A percentile compares a stretch with the other conserved stretches of the same genome.
Conservation (phyloP, 2,888 invertebrate genomes). For the Cataglyphis albicans region DNA sequence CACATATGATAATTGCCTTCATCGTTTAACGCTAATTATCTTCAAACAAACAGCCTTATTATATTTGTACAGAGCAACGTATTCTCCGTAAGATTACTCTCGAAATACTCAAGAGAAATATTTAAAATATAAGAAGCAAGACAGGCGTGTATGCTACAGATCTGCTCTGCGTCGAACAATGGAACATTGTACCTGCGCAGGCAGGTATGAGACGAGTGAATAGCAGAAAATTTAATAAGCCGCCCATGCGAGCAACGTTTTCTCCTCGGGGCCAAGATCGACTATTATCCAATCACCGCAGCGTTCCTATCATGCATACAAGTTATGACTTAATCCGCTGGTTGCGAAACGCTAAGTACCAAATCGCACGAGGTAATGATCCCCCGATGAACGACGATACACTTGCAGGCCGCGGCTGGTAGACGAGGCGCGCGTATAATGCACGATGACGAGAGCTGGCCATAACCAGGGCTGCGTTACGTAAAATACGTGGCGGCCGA, state of each 20-base stretch:
- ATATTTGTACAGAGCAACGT: slow-evolving; percentile 3
- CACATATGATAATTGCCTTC: slow-evolving; percentile 28
- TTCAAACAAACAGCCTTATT: slow-evolving; percentile 32
- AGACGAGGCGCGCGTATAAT: slow-evolving; percentile 58
- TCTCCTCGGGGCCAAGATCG: slow-evolving; percentile 36
- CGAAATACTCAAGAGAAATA: slow-evolving; percentile 23
- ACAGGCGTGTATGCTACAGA: background rate
- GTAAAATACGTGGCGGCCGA: slow-evolving; percentile 74
- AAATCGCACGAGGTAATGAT: slow-evolving; percentile 75
- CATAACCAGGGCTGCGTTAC: slow-evolving; percentile 75
- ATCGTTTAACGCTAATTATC: slow-evolving; percentile 39
- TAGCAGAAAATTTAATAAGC: slow-evolving; percentile 64
- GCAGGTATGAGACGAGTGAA: slow-evolving; percentile 49
- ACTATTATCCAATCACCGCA: slow-evolving; percentile 66
- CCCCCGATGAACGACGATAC: slow-evolving; percentile 65
- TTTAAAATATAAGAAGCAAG: slow-evolving; percentile 30
- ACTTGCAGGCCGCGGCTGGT: slow-evolving; percentile 44
- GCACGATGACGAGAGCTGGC: slow-evolving; percentile 47
- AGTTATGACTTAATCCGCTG: slow-evolving; percentile 83
- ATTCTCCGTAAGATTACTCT: background rate
- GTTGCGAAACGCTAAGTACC: slow-evolving; percentile 72
- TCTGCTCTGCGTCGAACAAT: slow-evolving; percentile 18
- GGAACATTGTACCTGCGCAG: slow-evolving; percentile 48
- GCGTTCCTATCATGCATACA: slow-evolving; percentile 63
- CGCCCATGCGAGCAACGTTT: slow-evolving; percentile 56